phyloP scores from a whole-genome alignment of 1,140 invertebrate genomes.

The Drosophila arawakana region DNA sequence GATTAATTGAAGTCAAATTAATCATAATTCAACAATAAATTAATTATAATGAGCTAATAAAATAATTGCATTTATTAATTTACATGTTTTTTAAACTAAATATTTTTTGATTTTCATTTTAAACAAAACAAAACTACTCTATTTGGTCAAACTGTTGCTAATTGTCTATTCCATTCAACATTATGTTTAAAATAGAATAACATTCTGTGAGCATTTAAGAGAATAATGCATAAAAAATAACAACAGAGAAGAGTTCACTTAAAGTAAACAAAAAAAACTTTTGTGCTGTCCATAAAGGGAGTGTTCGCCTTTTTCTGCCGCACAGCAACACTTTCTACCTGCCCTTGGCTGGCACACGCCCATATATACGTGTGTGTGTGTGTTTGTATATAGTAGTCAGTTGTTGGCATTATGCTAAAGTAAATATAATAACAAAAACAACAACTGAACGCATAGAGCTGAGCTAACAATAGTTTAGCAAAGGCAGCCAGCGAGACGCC shows the following conservation, averaged over 20 bases:
- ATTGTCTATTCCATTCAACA: slow-evolving; percentile 3
- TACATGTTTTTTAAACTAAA: not conserved
- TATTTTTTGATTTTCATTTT: not conserved
- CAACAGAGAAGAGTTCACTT: slow-evolving; percentile 31
- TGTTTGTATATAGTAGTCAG: too few species aligned
- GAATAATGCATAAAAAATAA: slow-evolving; percentile 23
- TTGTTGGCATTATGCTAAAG: slow-evolving; percentile 35
- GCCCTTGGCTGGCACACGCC: slow-evolving; percentile 9
- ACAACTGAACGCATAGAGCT: not conserved
- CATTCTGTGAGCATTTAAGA: slow-evolving; percentile 2
- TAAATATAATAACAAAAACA: slow-evolving; percentile 14
- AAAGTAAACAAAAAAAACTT: slow-evolving; percentile 50
- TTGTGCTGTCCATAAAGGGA: slow-evolving; percentile 13
- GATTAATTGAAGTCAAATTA: too few species aligned
- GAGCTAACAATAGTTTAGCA: slow-evolving; percentile 19
- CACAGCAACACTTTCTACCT: not conserved
- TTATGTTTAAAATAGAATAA: slow-evolving; percentile 5
- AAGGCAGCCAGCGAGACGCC: slow-evolving; percentile 13
- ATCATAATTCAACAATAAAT: too few species aligned
- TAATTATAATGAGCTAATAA: too few species aligned
- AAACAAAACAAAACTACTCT: not conserved
- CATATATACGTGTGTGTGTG: not conserved
- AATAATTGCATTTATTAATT: too few species aligned
- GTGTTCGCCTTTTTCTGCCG: slow-evolving; percentile 32
- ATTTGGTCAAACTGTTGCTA: not conserved